A percentile compares a stretch with the other conserved stretches of the same genome.
Conservation (phyloP, 2,888 invertebrate genomes). For the Drosophila percnosoma region DNA sequence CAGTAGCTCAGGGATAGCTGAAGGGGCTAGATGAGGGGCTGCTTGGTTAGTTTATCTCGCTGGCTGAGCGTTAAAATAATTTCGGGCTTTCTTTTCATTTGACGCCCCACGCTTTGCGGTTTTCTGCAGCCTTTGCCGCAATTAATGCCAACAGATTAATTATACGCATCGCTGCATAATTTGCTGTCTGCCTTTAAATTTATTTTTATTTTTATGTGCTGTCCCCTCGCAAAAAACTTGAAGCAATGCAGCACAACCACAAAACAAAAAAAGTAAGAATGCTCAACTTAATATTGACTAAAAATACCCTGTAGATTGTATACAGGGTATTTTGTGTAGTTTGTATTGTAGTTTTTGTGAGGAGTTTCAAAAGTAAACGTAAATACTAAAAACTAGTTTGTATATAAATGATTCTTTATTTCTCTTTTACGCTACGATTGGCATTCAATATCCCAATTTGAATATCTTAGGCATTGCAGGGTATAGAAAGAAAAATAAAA, state of each 20-base stretch:
- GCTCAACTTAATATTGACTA: background rate
- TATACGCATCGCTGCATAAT: slow-evolving; percentile 76
- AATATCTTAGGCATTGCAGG: background rate
- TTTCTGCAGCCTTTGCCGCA: slow-evolving; percentile 69
- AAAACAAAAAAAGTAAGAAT: slow-evolving; percentile 5
- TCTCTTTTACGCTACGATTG: background rate
- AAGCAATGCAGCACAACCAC: slow-evolving; percentile 11
- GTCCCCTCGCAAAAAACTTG: slow-evolving; percentile 15
- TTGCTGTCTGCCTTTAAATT: slow-evolving; percentile 61
- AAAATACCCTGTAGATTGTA: slow-evolving; percentile 4
- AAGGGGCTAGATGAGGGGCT: background rate
- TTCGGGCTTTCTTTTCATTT: slow-evolving; percentile 50
- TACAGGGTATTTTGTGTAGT: background rate
- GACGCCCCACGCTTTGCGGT: slow-evolving; percentile 20
- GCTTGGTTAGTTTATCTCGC: slow-evolving; percentile 65
- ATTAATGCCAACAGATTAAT: slow-evolving; percentile 80
- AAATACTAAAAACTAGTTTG: background rate
- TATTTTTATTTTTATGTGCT: slow-evolving; percentile 52
- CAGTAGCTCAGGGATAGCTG: slow-evolving; percentile 1
- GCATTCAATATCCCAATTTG: background rate
- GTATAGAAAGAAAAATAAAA: slow-evolving; percentile 8
- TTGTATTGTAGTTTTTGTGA: background rate
- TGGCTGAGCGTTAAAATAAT: slow-evolving; percentile 70
- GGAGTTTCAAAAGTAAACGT: too few species aligned
- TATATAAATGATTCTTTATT: background rate